Evolutionary conservation across 1,140 invertebrate species (phyloP), one percentile per base, ranked within the genome.

Genomic region (Mamestra configurata): DNA sequence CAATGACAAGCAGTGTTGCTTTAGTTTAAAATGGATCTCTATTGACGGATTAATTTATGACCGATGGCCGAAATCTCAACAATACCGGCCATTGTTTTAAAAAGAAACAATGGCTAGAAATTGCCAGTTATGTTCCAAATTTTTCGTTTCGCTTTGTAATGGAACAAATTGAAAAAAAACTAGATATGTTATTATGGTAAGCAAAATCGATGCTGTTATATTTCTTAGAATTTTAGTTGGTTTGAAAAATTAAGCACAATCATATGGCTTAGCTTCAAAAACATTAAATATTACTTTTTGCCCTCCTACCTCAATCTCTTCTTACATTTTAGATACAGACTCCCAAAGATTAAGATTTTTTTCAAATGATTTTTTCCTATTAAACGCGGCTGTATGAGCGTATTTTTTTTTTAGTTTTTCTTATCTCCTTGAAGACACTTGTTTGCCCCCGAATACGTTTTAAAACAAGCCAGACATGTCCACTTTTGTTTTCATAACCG

Each of bases 1-100:
- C 68, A 72, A 51, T 72, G 78, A 64, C 55, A 79, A 79, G 73
- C 51, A 18, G 10, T 51, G 31, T 59, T 31, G 66, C 66, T 71
- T 70, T 18, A 70, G 37, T 71, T 57, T 43, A 72, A 79, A 79
- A 79, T 66, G 70, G 49, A 64, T 43, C 24, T 46, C 8, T 49
- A 49, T 46, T 59, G 55, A 46, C 20, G 55, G 37, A 40, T 72
- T 70, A 57, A 66, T 78, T 78, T 78, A 70, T 78, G 64, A 40
- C 49, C 49, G 53, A 57, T 57, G 53, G 22, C 71, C 51, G 31
- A 53, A 57, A 57, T 59, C 35, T n/a, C 4, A 15, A 73, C 71
- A 73, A 73, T 40, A 57, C 15, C 31, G 4, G 27, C 35, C n/a
- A 73, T 73, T 73, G 71, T 73, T 8, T 40, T 73, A 40, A 11